Percentiles rank a stretch among this genome's conserved stretches.
Conservation (phyloP, 2,888 invertebrate species). For the Sinopyrophorus schimmeli region DNA sequence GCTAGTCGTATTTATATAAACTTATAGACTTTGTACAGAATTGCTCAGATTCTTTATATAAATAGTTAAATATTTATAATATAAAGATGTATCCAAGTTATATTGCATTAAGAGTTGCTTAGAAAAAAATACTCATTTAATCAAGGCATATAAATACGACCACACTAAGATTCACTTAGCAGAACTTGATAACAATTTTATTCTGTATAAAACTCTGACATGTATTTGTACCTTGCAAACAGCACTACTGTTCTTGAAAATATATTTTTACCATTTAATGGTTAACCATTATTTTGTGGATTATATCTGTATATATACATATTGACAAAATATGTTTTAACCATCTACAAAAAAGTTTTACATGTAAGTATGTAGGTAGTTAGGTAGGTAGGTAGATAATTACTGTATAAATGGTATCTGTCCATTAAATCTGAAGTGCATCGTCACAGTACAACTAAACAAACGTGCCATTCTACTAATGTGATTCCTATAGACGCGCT, state of each 20-base stretch:
- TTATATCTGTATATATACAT: constrained; percentile 51
- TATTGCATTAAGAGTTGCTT: too few relatives aligned
- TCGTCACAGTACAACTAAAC: constrained; percentile 9
- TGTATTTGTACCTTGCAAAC: constrained; percentile 57
- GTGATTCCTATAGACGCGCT: constrained; percentile 4
- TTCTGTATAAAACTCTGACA: constrained; percentile 54
- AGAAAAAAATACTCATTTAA: too few relatives aligned
- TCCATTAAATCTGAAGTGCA: constrained; percentile 7
- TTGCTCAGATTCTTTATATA: too few relatives aligned
- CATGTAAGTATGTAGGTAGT: constrained; percentile 18
- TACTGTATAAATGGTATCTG: constrained; percentile 36
- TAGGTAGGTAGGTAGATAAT: constrained; percentile 27
- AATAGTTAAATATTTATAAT: too few relatives aligned
- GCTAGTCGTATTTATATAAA: constrained; percentile 37
- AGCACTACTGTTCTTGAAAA: constrained; percentile 54
- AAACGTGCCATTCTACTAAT: too few relatives aligned
- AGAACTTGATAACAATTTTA: constrained; percentile 53
- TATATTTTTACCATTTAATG: constrained; percentile 47
- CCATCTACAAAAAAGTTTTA: constrained; percentile 33
- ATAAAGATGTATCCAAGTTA: too few relatives aligned
- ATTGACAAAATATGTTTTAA: constrained; percentile 50
- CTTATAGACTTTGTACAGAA: too few relatives aligned
- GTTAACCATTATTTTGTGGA: constrained; percentile 45
- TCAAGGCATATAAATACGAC: constrained; percentile 45
- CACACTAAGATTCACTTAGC: constrained; percentile 45